Conservation (phyloP, 2,113 vertebrate genomes). For the Megatriorchis doriae region DNA sequence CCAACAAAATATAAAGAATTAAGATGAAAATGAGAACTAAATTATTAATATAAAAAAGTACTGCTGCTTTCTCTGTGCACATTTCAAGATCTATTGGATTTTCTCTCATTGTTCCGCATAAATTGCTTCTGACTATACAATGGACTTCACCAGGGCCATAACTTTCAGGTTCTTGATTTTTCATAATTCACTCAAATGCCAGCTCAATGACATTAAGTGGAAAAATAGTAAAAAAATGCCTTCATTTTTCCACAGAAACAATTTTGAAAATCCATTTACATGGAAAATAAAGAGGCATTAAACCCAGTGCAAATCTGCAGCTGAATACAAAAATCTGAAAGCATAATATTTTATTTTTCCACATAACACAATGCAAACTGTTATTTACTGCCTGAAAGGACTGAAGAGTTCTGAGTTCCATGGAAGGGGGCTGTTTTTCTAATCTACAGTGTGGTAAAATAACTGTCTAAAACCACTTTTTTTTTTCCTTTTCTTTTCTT, state of each 20-base stretch:
- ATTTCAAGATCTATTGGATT: constrained; percentile 51
- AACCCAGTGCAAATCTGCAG: constrained; percentile 38
- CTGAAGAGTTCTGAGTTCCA: constrained; percentile 1
- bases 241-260: constrained; percentile 61
- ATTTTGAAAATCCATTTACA: constrained; percentile 69
- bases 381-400: constrained; percentile 38
- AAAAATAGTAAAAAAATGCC: constrained; percentile 59
- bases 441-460: constrained; percentile 3
- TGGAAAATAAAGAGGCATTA: constrained; percentile 66
- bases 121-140: constrained; percentile 55
- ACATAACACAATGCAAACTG: constrained; percentile 44
- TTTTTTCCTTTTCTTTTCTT: neutral
- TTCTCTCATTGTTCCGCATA: constrained; percentile 54
- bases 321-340: constrained; percentile 58
- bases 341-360: constrained; percentile 63
- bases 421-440: neutral
- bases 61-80: constrained; percentile 13
- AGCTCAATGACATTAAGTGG: constrained; percentile 62
- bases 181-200: constrained; percentile 63
- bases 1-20: constrained; percentile 39
- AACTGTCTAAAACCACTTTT: neutral
- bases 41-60: constrained; percentile 56
- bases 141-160: constrained; percentile 32
- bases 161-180: constrained; percentile 58
- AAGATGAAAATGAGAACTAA: constrained; percentile 58